Conservation (phyloP, 2,888 invertebrate species). For the Campoplex nolae region DNA sequence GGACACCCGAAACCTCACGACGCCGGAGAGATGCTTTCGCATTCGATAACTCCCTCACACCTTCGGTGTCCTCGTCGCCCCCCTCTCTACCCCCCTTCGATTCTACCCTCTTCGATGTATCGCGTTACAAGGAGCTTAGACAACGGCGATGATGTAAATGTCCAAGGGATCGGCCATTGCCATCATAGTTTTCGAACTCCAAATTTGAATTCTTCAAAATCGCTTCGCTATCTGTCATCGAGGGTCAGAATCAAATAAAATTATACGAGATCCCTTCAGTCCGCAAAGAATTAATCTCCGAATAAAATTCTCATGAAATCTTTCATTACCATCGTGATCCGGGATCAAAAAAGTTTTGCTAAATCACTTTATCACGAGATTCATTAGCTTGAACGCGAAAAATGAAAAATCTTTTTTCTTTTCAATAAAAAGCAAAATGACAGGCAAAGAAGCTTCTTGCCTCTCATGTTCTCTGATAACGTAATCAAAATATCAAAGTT, state of each 20-base stretch:
- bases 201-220: neutral
- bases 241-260: neutral
- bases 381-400: neutral
- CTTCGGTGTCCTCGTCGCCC: constrained; percentile 12
- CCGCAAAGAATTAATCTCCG: neutral
- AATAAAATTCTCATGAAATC: neutral
- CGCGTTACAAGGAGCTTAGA: constrained; percentile 6
- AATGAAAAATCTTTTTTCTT: neutral
- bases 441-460: neutral
- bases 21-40: constrained; percentile 39
- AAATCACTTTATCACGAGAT: neutral
- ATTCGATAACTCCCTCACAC: constrained; percentile 29
- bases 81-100: neutral
- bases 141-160: neutral
- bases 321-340: neutral
- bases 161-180: neutral
- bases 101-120: constrained; percentile 12
- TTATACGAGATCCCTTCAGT: neutral
- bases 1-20: constrained; percentile 66
- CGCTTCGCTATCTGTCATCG: neutral
- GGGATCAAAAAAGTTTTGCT: neutral
- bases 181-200: neutral
- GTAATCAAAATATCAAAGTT: neutral
- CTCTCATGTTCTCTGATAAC: neutral
- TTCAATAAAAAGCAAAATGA: neutral